These are phyloP conservation scores for Melieria picta DNA, from an alignment of 2,888 invertebrate species.

Conservation along the genomic window DNA sequence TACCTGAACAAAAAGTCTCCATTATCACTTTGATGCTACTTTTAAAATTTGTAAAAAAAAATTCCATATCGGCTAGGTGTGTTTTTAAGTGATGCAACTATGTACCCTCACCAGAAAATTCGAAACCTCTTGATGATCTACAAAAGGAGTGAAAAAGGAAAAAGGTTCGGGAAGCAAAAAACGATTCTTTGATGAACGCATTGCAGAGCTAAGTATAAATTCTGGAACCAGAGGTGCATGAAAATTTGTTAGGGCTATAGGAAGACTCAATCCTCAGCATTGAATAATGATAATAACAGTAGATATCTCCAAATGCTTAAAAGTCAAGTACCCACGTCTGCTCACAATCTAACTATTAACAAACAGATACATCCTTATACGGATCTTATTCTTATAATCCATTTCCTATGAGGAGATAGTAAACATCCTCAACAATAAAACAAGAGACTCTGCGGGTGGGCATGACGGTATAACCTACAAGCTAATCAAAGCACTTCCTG, in stretches of 20 bases:
- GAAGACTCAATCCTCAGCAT: no score
- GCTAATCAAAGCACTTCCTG: background rate
- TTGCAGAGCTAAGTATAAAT: background rate
- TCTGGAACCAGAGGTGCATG: no score
- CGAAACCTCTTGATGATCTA: background rate
- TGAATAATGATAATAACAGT: no score
- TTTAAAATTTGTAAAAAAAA: no score
- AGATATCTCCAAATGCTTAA: no score
- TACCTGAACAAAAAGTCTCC: no score
- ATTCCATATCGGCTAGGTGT: background rate
- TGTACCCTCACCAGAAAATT: background rate
- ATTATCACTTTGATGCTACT: no score
- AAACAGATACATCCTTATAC: background rate
- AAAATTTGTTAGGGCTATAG: no score
- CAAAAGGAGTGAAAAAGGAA: background rate
- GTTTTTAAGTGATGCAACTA: background rate
- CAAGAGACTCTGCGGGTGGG: background rate
- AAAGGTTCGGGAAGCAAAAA: conserved; percentile 3
- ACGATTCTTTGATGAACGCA: background rate
- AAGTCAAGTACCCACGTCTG: background rate
- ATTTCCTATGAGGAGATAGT: background rate
- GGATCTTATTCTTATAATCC: background rate
- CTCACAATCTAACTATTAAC: background rate
- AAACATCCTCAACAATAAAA: background rate
- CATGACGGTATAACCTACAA: background rate